Percentiles rank a stretch among this genome's conserved stretches.
Evolutionary conservation across 92 coral and sea anemone species (phyloP).

Genomic region (Epizoanthus ramosus): DNA sequence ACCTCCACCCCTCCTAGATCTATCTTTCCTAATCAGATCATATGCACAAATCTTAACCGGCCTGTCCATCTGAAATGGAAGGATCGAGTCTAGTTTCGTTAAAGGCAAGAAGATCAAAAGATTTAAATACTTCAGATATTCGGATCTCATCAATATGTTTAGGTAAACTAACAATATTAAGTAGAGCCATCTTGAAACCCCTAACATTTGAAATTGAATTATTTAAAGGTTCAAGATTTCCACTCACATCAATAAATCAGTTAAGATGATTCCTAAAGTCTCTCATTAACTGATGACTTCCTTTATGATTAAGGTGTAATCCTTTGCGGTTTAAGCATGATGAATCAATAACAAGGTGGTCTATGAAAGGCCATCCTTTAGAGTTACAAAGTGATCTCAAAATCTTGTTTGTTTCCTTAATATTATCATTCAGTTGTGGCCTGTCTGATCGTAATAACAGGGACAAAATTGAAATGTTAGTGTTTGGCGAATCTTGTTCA

Average conservation of each 20-base stretch:
- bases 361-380: constrained; percentile 41
- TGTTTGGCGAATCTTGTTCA: constrained; percentile 56
- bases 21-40: constrained; percentile 53
- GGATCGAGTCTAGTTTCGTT: constrained; percentile 59
- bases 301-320: constrained; percentile 40
- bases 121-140: constrained; percentile 13
- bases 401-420: constrained; percentile 26
- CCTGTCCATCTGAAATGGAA: constrained; percentile 45
- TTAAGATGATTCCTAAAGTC: constrained; percentile 27
- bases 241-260: constrained; percentile 47
- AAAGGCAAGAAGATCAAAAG: constrained; percentile 50
- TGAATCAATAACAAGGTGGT: constrained; percentile 2
- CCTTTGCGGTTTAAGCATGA: constrained; percentile 43
- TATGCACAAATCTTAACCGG: constrained; percentile 53
- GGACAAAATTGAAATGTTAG: constrained; percentile 44
- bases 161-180: constrained; percentile 42
- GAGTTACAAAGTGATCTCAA: constrained; percentile 47
- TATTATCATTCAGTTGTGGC: too few relatives aligned
- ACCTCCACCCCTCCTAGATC: constrained; percentile 58
- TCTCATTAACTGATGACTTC: constrained; percentile 29
- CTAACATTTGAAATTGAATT: constrained; percentile 33
- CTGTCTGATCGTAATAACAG: constrained; percentile 39
- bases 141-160: constrained; percentile 46
- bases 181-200: constrained; percentile 55
- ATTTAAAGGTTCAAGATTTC: neutral